Base-by-base conservation (phyloP, 1,140 invertebrate genomes). In the Brachionus plicatilis region DNA sequence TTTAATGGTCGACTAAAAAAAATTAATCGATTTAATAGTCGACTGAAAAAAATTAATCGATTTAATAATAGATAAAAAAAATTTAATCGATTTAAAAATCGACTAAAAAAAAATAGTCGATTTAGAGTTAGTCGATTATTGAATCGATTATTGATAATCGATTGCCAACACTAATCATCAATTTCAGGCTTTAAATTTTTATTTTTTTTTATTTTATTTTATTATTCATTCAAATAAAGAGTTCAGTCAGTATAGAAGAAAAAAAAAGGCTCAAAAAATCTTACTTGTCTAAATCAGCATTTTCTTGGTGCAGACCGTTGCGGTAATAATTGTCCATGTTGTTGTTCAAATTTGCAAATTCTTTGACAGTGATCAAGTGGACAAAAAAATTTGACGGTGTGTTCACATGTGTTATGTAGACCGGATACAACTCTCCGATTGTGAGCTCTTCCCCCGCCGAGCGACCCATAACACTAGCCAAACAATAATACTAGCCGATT, bases 381-480 rank as follows among this genome's bases (percentile, higher is more conserved):
- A 76, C 72, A 76, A 76, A 76, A 76, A 76, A 76, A 50, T 76
- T 76, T 50, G 72, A 76, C 12, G 72, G 72, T 1, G 41, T 76
- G 27, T 76, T 76, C 12, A 76, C 72, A 29, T 76, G 72, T 20
- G 72, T 76, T 11, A 76, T 33, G 17, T 47, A 76, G 12, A 76
- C 72, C 14, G 41, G 72, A 29, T 76, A 76, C 17, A 76, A 27
- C 29, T 76, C 45, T 7, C 43, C 72, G 0, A 76, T 76, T 76
- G 24, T 50, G 2, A 76, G 14, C 24, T 47, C 45, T 24, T 76
- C 72, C 8, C n/a, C n/a, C n/a, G n/a, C n/a, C n/a, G n/a, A n/a
- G n/a, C n/a, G n/a, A n/a, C n/a, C n/a, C n/a, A n/a, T n/a, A n/a
- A n/a, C n/a, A n/a, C n/a, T n/a, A n/a, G n/a, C n/a, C n/a, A n/a